Percentiles rank a stretch among this genome's conserved stretches.
Conservation (phyloP, 1,140 invertebrate genomes). For the Leptinotarsa defecta region DNA sequence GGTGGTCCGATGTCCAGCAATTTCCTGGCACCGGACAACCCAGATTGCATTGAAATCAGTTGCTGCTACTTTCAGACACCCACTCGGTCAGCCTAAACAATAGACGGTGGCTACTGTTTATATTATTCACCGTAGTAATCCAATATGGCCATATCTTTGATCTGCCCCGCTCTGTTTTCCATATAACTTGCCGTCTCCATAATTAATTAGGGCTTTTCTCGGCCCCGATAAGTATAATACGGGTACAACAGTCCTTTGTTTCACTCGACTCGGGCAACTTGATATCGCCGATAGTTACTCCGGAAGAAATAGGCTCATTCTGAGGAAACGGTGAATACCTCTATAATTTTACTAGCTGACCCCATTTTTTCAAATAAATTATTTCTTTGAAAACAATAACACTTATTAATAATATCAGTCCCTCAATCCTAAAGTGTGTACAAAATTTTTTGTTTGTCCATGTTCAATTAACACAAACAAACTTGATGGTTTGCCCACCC, state of each 20-base stretch:
- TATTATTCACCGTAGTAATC: slow-evolving; percentile 33
- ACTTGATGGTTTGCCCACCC: too few relatives aligned
- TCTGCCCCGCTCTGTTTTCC: slow-evolving; percentile 29
- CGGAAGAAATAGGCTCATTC: background rate
- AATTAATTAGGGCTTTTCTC: slow-evolving; percentile 33
- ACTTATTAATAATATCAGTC: too few relatives aligned
- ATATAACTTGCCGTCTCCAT: slow-evolving; percentile 34
- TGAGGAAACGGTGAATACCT: background rate
- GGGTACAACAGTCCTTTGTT: slow-evolving; percentile 28
- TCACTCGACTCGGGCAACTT: slow-evolving; percentile 17
- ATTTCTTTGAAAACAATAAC: too few relatives aligned
- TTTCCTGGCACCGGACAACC: background rate
- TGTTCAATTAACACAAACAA: too few relatives aligned
- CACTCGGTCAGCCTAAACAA: slow-evolving; percentile 28
- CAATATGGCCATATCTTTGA: slow-evolving; percentile 34
- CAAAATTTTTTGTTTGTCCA: too few relatives aligned
- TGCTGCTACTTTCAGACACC: slow-evolving; percentile 10
- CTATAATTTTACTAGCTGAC: too few relatives aligned
- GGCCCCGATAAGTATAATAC: slow-evolving; percentile 28
- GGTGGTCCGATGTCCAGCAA: background rate
- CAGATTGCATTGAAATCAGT: slow-evolving; percentile 5
- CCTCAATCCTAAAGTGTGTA: too few relatives aligned
- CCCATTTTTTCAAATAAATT: too few relatives aligned
- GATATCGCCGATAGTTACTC: slow-evolving; percentile 7
- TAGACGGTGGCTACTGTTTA: slow-evolving; percentile 24